Evolutionary conservation across 2,113 vertebrate species (phyloP).

Genomic region (Sula dactylatra): DNA sequence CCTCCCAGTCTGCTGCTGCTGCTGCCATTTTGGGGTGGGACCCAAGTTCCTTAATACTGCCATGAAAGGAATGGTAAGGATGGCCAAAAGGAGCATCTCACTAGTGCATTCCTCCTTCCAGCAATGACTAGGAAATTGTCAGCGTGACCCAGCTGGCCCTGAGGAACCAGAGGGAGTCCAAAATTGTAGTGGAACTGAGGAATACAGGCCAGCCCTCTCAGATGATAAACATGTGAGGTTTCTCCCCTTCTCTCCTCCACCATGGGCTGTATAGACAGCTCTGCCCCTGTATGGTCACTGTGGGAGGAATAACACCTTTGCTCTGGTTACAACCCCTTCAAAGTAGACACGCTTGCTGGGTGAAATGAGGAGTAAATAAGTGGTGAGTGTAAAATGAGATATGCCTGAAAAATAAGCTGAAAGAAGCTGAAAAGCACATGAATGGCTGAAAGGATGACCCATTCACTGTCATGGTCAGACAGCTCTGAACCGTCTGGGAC

Average conservation of each 20-base stretch:
- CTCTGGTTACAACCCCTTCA: not conserved
- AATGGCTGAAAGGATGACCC: not conserved
- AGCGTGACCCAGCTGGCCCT: not conserved
- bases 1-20: not conserved
- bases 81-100: not conserved
- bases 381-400: not conserved
- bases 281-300: not conserved
- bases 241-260: not conserved
- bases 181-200: not conserved
- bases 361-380: not conserved
- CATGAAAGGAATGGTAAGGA: not conserved
- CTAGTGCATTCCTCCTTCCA: not conserved
- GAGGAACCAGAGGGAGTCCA: not conserved
- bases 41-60: not conserved
- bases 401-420: not conserved
- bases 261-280: not conserved
- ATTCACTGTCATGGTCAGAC: not conserved
- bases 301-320: not conserved
- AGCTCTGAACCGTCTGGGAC: not conserved
- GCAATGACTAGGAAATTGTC: not conserved
- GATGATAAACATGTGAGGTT: not conserved
- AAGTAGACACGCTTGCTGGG: not conserved
- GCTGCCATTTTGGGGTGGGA: not conserved
- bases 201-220: not conserved
- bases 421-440: constrained; percentile 18